Base-by-base conservation (phyloP, 2,888 invertebrate species). In the Caenorhabditis sp. region DNA sequence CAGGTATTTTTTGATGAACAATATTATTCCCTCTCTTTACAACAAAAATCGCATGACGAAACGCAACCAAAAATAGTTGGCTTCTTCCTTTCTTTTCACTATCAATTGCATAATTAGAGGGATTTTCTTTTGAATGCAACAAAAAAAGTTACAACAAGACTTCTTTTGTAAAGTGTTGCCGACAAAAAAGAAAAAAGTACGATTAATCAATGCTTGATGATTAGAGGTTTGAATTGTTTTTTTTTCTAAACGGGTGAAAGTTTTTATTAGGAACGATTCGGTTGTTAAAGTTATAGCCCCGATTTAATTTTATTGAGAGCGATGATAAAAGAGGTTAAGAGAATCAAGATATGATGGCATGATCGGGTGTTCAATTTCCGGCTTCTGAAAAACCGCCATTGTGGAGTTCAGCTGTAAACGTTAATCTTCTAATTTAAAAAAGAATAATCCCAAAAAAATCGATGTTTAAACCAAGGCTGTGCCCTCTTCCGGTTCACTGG, bases 1-100 rank as follows among this genome's bases (percentile, higher is more conserved):
- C 77, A 82, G 77, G 87, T 87, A 57, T 36, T 85, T 79, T 49
- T 49, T 25, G 1, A 1, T 23, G 4, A 7, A 20, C 53, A 21
- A 53, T 25, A 56, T 14, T 26, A 14, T 26, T 12, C 25, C 2
- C 1, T 56, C 5, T 26, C n/a, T n/a, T n/a, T 14, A 26, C 25
- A 56, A 56, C 12, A 14, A 56, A 20, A 50, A 50, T 10, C 23
- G 52, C 52, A 52, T 52, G 52, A 52, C 21, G 3, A 52, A 52
- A 23, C 52, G 23, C 52, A 20, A 23, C 52, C 23, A 20, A 52
- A 52, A 52, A 21, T 52, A 21, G 8, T 52, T 43, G 12, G 12
- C 43, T 43, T 43, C 43, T 43, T 43, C 17, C 43, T 17, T 43
- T 43, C 43, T 43, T 43, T 43, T 43, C 43, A 43, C 43, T 43